These are phyloP conservation scores for Anolis apletophallus DNA, from an alignment of 2,797 vertebrate species.

Conservation along the genomic window DNA sequence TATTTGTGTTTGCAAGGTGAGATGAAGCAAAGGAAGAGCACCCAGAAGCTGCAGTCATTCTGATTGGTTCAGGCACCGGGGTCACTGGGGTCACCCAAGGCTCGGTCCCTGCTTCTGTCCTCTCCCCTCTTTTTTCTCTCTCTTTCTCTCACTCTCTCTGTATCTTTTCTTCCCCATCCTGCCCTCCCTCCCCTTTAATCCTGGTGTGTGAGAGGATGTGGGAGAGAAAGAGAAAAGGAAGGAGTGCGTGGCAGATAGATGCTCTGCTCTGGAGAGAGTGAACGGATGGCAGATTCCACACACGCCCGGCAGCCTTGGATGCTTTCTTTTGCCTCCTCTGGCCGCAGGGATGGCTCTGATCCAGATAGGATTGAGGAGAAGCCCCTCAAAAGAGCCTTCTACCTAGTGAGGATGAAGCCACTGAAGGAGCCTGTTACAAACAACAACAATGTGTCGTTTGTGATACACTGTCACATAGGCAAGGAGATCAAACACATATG, in stretches of 20 bases:
- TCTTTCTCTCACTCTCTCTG: slow-evolving; percentile 58
- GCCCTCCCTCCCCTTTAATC: slow-evolving; percentile 60
- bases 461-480: slow-evolving; percentile 96
- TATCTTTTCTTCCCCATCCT: slow-evolving; percentile 55
- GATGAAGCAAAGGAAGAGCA: slow-evolving; percentile 14
- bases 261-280: slow-evolving; percentile 73
- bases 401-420: slow-evolving; percentile 91
- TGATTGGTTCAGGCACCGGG: slow-evolving; percentile 53
- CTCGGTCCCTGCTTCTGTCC: slow-evolving; percentile 54
- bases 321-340: slow-evolving; percentile 80
- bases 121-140: slow-evolving; percentile 53
- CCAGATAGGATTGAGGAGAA: slow-evolving; percentile 82
- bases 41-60: slow-evolving; percentile 20
- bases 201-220: slow-evolving; percentile 28
- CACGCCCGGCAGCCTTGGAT: slow-evolving; percentile 79
- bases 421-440: slow-evolving; percentile 82
- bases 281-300: slow-evolving; percentile 85
- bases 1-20: slow-evolving; percentile 36
- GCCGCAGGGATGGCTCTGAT: slow-evolving; percentile 78
- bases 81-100: slow-evolving; percentile 68
- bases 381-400: slow-evolving; percentile 90
- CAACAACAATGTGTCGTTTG: slow-evolving; percentile 92
- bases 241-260: slow-evolving; percentile 64
- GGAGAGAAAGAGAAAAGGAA: slow-evolving; percentile 70
- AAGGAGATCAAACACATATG: slow-evolving; percentile 99